Evolutionary conservation across 2,888 invertebrate species (phyloP), one percentile per base, ranked within the genome.

Genomic region (Scelioninae gen. 2): DNA sequence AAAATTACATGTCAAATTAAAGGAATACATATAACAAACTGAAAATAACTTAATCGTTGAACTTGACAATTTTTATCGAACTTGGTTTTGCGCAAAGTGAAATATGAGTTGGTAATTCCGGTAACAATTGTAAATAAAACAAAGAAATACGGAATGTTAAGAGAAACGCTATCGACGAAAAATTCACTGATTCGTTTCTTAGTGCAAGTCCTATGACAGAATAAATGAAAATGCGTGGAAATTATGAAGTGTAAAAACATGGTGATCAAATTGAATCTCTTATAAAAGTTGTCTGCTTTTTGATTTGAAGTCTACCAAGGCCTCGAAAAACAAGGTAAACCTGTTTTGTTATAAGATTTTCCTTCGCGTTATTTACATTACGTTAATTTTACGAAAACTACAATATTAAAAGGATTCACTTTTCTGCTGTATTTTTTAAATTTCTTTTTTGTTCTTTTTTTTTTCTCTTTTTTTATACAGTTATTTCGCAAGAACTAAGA

Each of bases 251-350:
- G 48, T 22, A 55, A 63, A 41, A 50, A 53, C 39, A 58, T 53
- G 46, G 39, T 33, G 45, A 52, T 64, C 43, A 60, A 48, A 72
- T 65, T 67, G 46, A 58, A 64, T 53, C 37, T 68, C 52, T 53
- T 61, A 70, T 58, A 71, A 55, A 69, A 74, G 35, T 60, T 16
- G 15, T 70, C 9, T 35, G 16, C 13, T 55, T 73, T 74, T 74
- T 74, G 63, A 74, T 74, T 74, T 74, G 25, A 63, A 58, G 39
- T 74, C 58, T 69, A 63, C 50, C 65, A 70, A 69, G 60, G 61
- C 65, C 58, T 74, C 69, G 67, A 64, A 70, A 76, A 64, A 72
- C 74, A 67, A 61, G 53, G 65, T 75, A 73, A 76, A 76, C 73
- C 73, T 67, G 64, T 52, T 60, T 18, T 18, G 35, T 37, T 33